Base-by-base conservation (phyloP, 2,888 invertebrate genomes). In the Hartigia nigra region DNA sequence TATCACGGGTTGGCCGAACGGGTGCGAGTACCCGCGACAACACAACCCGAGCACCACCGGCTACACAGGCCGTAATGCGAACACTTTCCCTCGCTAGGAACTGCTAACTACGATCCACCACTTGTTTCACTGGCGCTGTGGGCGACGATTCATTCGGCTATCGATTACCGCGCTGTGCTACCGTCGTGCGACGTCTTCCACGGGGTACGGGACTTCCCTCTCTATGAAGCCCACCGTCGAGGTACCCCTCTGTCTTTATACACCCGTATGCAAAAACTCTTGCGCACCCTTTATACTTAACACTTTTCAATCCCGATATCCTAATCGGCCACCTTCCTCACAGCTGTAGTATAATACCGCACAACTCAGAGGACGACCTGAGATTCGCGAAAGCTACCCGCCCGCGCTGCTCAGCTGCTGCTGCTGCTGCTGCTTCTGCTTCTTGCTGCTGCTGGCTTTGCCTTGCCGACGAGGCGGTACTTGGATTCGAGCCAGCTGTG, bases 61-160 rank as follows among this genome's bases (percentile, higher is more conserved):
- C 55, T 55, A 55, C 55, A 55, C 55, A 55, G 14, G 55, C 55
- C 55, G 23, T 55, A 55, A 55, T 55, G 55, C 55, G 55, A 55
- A 55, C 55, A 55, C 55, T 55, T 55, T 55, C 23, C 23, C 55
- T 55, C 55, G 55, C 23, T 55, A 55, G 55, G 55, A 55, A 55
- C 55, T 72, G 82, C 82, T 79, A 84, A 87, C 84, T 85, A 84
- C 86, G 86, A 83, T 84, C 84, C 85, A 84, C 88, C 90, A 90
- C 90, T 90, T 89, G 90, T 89, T 90, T 85, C 88, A 89, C 88
- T 87, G 85, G 90, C 90, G 89, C 90, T 90, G 89, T 89, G 82
- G 87, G 88, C 88, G 87, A 86, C 82, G 86, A 86, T 87, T 84
- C 86, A 86, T 87, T 86, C 85, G 87, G 85, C 87, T 90, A 90